Conservation (phyloP, 2,113 vertebrate genomes). For the Lamprologus lemairii region DNA sequence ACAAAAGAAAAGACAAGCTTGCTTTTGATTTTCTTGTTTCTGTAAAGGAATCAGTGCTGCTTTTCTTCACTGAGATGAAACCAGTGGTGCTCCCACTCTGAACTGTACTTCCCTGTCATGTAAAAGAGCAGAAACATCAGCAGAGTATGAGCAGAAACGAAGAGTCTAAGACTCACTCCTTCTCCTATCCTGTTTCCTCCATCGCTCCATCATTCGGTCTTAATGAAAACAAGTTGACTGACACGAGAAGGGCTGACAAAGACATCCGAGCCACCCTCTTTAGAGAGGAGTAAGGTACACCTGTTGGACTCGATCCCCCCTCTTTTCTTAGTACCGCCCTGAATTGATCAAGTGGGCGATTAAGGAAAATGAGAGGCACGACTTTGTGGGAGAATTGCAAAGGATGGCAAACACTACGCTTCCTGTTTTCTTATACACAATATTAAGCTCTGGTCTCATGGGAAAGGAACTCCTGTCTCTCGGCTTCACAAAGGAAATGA, state of each 20-base stretch:
- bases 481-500: slow-evolving; percentile 38
- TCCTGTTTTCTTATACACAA: slow-evolving; percentile 50
- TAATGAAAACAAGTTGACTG: slow-evolving; percentile 16
- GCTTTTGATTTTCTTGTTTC: background rate
- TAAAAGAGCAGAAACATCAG: background rate
- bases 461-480: slow-evolving; percentile 20
- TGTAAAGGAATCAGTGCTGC: background rate
- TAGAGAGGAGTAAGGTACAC: slow-evolving; percentile 3
- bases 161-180: background rate
- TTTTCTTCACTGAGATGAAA: background rate
- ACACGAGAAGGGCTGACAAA: background rate
- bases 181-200: background rate
- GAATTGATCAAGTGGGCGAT: background rate
- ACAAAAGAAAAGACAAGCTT: background rate
- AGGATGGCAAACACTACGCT: slow-evolving; percentile 17
- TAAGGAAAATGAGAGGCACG: background rate
- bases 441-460: slow-evolving; percentile 40
- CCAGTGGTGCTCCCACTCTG: background rate
- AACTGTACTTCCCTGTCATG: background rate
- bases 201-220: background rate
- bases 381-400: background rate
- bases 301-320: background rate
- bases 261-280: background rate
- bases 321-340: background rate
- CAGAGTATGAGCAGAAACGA: background rate